Conservation (phyloP, 2,888 invertebrate genomes). For the Balanococcus diminutus region DNA sequence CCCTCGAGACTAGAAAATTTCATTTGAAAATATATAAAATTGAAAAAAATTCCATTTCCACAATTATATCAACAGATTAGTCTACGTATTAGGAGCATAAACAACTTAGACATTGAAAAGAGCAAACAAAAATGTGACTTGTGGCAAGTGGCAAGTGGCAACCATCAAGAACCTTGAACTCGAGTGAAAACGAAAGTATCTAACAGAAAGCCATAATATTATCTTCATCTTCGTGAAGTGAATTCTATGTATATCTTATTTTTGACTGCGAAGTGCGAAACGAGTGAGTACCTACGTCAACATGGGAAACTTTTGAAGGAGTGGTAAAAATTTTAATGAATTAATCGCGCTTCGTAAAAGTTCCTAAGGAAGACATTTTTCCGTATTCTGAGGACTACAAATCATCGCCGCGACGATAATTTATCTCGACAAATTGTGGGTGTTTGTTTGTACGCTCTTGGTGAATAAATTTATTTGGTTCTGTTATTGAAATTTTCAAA, state of each 20-base stretch:
- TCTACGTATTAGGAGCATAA: no score
- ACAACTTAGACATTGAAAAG: no score
- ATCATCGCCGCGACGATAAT: neutral
- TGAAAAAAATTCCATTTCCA: no score
- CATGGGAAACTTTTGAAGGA: neutral
- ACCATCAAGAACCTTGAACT: neutral
- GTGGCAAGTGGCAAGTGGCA: no score
- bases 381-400: neutral
- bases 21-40: no score
- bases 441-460: neutral
- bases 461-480: neutral
- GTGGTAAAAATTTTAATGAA: neutral
- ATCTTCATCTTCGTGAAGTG: neutral
- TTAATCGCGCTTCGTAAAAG: neutral
- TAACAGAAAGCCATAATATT: neutral
- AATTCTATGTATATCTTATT: neutral
- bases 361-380: no score
- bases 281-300: neutral
- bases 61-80: no score
- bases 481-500: neutral
- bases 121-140: no score
- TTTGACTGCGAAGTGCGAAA: neutral
- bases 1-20: no score
- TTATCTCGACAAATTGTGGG: neutral
- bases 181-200: neutral